phyloP scores from a whole-genome alignment of 2,797 vertebrate species.

The Aulostomus chinensis region DNA sequence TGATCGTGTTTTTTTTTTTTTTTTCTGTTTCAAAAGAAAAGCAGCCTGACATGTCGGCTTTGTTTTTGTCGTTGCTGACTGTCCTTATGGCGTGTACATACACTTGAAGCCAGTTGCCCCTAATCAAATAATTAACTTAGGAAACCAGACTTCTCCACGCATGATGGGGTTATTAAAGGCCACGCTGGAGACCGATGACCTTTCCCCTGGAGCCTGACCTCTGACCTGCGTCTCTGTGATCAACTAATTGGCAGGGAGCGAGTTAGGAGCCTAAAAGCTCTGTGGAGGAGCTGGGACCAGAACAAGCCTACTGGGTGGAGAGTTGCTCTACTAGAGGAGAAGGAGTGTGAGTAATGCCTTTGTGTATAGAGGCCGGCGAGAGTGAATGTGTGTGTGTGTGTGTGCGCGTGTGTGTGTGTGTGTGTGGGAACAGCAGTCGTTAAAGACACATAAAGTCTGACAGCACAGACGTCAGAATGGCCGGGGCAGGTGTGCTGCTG shows the following conservation, averaged over 20 bases:
- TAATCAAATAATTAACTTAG: constrained; percentile 42
- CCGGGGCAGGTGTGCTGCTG: constrained; percentile 47
- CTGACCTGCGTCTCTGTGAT: constrained; percentile 65
- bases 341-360: constrained; percentile 45
- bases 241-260: constrained; percentile 64
- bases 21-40: no score
- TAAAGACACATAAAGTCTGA: constrained; percentile 20
- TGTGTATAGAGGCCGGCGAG: no score
- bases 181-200: constrained; percentile 42
- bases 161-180: constrained; percentile 35
- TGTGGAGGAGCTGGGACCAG: constrained; percentile 23
- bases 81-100: constrained; percentile 14
- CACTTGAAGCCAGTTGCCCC: constrained; percentile 20
- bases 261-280: constrained; percentile 46
- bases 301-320: constrained; percentile 21
- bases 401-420: constrained; percentile 10
- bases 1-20: no score
- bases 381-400: constrained; percentile 12
- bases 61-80: no score
- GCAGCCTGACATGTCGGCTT: no score
- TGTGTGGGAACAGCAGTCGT: constrained; percentile 9
- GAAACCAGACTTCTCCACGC: constrained; percentile 11
- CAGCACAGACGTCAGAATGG: constrained; percentile 22
- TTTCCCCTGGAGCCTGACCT: constrained; percentile 56
- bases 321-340: constrained; percentile 17